Conservation (phyloP, 2,113 vertebrate genomes). For the Phalacrocorax carbo region DNA sequence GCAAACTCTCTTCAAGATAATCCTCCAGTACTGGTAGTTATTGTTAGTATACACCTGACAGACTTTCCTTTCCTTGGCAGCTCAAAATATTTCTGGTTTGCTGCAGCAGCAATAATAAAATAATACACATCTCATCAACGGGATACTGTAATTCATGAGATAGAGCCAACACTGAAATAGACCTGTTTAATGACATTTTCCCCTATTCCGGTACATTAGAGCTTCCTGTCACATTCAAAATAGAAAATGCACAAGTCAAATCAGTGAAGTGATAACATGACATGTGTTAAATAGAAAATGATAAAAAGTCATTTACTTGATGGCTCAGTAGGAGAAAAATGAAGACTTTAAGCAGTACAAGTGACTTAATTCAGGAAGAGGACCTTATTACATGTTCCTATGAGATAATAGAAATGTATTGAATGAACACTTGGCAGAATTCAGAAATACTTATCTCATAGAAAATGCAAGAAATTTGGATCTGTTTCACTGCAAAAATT, state of each 20-base stretch:
- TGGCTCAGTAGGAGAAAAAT: not conserved
- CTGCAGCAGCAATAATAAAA: not conserved
- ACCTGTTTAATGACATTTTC: conserved; percentile 9
- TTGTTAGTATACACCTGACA: not conserved
- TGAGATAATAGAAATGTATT: not conserved
- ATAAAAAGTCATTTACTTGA: conserved; percentile 7
- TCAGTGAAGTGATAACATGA: not conserved
- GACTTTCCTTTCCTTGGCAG: not conserved
- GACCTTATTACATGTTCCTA: not conserved
- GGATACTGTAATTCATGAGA: conserved; percentile 42
- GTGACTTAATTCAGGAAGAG: not conserved
- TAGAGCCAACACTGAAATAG: conserved; percentile 9
- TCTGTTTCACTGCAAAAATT: not conserved
- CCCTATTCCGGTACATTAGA: not conserved
- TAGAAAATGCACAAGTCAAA: not conserved
- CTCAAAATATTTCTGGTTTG: not conserved
- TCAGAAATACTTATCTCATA: not conserved
- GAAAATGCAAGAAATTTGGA: not conserved
- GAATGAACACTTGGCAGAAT: not conserved
- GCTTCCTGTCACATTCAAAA: conserved; percentile 16
- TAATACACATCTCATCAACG: not conserved
- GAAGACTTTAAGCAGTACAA: not conserved
- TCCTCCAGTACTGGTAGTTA: not conserved
- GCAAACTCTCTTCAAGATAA: not conserved
- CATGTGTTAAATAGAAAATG: conserved; percentile 18